These are phyloP conservation scores for Cercopithecus petaurista DNA, from an alignment of 2,797 vertebrate genomes.

Conservation along the genomic window DNA sequence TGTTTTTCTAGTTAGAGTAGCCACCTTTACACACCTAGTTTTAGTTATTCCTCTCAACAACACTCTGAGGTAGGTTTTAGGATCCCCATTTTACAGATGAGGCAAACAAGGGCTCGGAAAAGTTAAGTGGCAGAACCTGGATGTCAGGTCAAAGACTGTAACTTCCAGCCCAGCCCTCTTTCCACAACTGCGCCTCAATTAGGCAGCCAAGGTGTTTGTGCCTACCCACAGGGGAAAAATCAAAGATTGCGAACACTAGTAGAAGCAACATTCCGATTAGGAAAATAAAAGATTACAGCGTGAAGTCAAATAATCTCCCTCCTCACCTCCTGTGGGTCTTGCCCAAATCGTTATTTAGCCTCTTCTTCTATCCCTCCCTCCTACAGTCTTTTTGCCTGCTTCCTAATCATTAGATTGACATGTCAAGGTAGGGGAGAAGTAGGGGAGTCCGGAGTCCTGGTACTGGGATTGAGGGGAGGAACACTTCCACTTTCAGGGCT, in stretches of 20 bases:
- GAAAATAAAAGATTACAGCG: not conserved
- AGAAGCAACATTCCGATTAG: not conserved
- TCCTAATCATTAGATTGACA: not conserved
- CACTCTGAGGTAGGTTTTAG: not conserved
- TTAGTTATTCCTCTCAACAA: constrained; percentile 31
- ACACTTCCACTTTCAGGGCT: constrained; percentile 30
- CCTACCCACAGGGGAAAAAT: not conserved
- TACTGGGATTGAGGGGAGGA: not conserved
- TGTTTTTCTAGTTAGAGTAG: not conserved
- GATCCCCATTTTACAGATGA: not conserved
- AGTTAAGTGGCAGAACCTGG: not conserved
- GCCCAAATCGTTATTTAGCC: not conserved
- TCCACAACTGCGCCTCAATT: not conserved
- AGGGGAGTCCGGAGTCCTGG: not conserved
- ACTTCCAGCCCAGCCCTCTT: not conserved
- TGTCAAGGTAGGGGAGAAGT: not conserved
- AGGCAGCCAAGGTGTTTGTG: not conserved
- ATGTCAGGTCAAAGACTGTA: not conserved
- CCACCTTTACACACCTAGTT: not conserved
- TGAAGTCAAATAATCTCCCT: not conserved
- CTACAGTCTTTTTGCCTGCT: not conserved
- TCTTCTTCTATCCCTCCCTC: not conserved
- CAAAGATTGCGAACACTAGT: not conserved
- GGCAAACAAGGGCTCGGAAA: not conserved
- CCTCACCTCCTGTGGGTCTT: not conserved